Percentiles rank a stretch among this genome's conserved stretches.
Evolutionary conservation across 1,140 invertebrate genomes (phyloP).

Genomic region (Ganaspis sp.): DNA sequence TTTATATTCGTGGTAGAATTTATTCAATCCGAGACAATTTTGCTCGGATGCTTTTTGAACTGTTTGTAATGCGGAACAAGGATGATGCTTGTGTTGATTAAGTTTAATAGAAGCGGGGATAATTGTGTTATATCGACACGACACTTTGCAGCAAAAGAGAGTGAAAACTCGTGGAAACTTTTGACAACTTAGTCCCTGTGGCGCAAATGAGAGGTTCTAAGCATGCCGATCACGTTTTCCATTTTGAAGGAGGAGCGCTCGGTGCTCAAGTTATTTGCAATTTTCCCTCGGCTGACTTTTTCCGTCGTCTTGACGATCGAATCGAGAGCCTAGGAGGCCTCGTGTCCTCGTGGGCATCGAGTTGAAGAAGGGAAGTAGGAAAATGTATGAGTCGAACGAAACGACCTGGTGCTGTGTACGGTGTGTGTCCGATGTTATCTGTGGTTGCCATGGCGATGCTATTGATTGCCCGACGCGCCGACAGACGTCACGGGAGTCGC

Average conservation of each 20-base stretch:
- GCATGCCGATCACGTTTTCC: slow-evolving; percentile 29
- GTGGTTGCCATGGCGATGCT: slow-evolving; percentile 77
- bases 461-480: slow-evolving; percentile 77
- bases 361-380: slow-evolving; percentile 45
- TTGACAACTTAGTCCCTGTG: slow-evolving; percentile 24
- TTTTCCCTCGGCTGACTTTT: slow-evolving; percentile 20
- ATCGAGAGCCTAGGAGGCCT: slow-evolving; percentile 35
- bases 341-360: slow-evolving; percentile 33
- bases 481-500: slow-evolving; percentile 77
- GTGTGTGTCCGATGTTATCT: slow-evolving; percentile 76
- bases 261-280: slow-evolving; percentile 18
- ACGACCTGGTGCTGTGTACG: slow-evolving; percentile 58
- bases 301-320: slow-evolving; percentile 47
- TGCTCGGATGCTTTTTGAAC: no score
- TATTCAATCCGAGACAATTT: no score
- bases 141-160: slow-evolving; percentile 6
- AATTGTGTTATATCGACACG: neutral
- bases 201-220: neutral
- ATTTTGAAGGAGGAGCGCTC: slow-evolving; percentile 12
- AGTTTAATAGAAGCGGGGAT: neutral
- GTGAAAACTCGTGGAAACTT: slow-evolving; percentile 22
- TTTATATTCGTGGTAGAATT: no score
- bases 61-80: neutral
- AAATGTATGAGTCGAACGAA: slow-evolving; percentile 50
- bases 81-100: neutral